Evolutionary conservation across 2,797 vertebrate species (phyloP).

Genomic region (Pangasius macronema): DNA sequence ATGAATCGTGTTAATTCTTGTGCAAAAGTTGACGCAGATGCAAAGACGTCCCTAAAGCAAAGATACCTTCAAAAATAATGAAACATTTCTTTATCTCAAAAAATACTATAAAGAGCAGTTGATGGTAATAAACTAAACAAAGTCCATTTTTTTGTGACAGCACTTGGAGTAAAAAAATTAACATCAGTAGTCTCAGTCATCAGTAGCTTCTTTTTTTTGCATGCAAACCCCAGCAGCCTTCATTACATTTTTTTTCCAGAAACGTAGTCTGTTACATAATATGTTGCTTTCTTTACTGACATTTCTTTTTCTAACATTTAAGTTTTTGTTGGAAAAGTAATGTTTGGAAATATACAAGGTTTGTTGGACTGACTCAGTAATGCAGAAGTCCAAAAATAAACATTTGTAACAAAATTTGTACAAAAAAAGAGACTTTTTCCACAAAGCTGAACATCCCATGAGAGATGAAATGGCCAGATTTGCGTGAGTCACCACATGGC

Average conservation of each 20-base stretch:
- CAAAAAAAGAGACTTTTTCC: not conserved
- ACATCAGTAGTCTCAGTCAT: not conserved
- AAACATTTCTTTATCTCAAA: not conserved
- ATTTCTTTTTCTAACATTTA: not conserved
- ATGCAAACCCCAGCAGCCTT: not conserved
- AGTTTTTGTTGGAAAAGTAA: not conserved
- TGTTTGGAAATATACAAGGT: not conserved
- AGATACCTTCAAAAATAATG: not conserved
- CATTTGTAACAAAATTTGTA: not conserved
- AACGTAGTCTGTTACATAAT: not conserved
- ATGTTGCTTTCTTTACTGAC: not conserved
- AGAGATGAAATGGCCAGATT: not conserved
- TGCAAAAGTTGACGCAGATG: not conserved
- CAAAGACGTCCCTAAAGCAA: not conserved
- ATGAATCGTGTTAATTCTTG: not conserved
- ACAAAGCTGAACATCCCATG: not conserved
- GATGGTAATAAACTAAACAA: not conserved
- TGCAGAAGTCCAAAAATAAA: not conserved
- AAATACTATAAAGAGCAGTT: not conserved
- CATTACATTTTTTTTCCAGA: not conserved
- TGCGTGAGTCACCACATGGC: constrained; percentile 18
- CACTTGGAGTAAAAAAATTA: not conserved
- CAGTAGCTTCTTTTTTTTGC: not conserved
- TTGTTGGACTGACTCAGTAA: not conserved
- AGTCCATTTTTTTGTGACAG: not conserved